Conservation (phyloP, 2,797 vertebrate genomes). For the Vipera ursinii region DNA sequence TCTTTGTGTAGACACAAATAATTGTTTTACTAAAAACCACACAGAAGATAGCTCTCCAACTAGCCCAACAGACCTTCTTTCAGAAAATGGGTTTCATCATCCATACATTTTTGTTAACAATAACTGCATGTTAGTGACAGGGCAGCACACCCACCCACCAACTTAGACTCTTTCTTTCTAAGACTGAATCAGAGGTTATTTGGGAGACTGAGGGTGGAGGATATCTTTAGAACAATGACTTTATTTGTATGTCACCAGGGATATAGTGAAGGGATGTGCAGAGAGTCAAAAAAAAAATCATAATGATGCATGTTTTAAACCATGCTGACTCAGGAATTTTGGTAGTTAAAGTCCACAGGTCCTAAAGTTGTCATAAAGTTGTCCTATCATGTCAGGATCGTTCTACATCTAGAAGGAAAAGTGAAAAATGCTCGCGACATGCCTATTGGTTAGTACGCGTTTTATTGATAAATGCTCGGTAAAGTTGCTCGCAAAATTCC, state of each 20-base stretch:
- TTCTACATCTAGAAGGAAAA: background rate
- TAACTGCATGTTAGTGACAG: background rate
- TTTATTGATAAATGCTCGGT: background rate
- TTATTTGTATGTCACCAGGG: background rate
- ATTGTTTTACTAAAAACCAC: background rate
- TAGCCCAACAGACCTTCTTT: background rate
- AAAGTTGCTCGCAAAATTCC: slow-evolving; percentile 24
- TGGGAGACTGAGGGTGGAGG: background rate
- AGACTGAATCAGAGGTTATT: background rate
- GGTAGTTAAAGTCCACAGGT: background rate
- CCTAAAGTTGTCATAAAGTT: background rate
- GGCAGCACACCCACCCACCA: background rate
- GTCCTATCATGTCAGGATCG: too few relatives aligned
- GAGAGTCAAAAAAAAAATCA: background rate
- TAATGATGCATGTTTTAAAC: background rate
- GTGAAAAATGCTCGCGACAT: background rate
- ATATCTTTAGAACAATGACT: background rate
- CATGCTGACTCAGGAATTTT: background rate
- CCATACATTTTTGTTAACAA: background rate
- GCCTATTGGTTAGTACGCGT: background rate
- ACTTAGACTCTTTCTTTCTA: background rate
- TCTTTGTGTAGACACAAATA: background rate
- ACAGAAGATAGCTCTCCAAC: background rate
- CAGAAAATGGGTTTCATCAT: background rate
- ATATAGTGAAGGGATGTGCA: background rate